These are phyloP conservation scores for Agriopis marginaria DNA, from an alignment of 2,888 invertebrate species.

Conservation along the genomic window DNA sequence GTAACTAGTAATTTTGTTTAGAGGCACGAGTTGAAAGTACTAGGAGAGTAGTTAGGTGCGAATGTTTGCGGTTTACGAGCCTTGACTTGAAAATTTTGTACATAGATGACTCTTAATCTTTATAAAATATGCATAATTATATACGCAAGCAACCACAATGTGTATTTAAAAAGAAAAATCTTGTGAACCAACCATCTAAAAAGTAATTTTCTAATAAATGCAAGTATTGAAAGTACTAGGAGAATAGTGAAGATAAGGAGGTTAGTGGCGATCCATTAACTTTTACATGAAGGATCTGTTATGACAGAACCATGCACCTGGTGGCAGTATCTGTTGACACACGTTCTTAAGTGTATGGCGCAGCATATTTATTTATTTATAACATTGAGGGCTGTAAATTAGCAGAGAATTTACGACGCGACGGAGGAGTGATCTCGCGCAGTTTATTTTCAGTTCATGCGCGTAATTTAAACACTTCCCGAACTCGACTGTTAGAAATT, in stretches of 20 bases:
- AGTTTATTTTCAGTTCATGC: slow-evolving; percentile 79
- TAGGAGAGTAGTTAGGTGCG: neutral
- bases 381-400: slow-evolving; percentile 84
- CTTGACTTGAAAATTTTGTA: neutral
- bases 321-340: slow-evolving; percentile 64
- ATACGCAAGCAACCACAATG: too few species aligned
- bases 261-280: slow-evolving; percentile 64
- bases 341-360: slow-evolving; percentile 72
- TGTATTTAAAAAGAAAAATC: too few species aligned
- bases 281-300: slow-evolving; percentile 74
- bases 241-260: slow-evolving; percentile 30
- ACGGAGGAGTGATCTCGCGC: slow-evolving; percentile 75
- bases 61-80: neutral
- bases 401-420: slow-evolving; percentile 82
- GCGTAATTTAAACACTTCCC: slow-evolving; percentile 81
- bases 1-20: neutral
- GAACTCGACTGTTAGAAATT: slow-evolving; percentile 55
- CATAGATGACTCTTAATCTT: too few species aligned
- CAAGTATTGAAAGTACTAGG: slow-evolving; percentile 18
- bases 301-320: slow-evolving; percentile 77
- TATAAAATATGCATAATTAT: neutral
- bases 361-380: slow-evolving; percentile 84
- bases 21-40: neutral
- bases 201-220: neutral
- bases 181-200: too few species aligned